Percentiles rank a stretch among this genome's conserved stretches.
These are phyloP conservation scores for Panurus biarmicus DNA, from an alignment of 2,113 vertebrate genomes.

Conservation along the genomic window DNA sequence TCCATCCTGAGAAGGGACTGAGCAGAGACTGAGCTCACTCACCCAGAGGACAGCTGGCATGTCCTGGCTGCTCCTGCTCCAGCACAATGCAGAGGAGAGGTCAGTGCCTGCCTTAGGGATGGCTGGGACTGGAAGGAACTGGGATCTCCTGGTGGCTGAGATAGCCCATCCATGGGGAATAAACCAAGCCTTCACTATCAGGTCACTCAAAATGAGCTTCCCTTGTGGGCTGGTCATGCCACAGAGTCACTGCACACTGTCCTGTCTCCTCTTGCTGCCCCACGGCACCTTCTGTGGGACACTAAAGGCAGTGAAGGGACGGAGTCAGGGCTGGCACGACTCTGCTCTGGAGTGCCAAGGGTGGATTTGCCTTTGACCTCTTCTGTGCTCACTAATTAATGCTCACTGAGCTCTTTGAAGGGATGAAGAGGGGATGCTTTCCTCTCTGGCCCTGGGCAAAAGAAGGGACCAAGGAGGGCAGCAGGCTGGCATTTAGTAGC, in stretches of 20 bases:
- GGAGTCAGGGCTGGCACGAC: background rate
- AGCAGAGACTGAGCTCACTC: background rate
- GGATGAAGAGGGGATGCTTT: background rate
- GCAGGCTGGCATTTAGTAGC: background rate
- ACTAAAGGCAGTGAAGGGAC: background rate
- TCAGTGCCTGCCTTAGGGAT: background rate
- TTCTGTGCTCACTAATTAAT: background rate
- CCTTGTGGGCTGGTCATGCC: background rate
- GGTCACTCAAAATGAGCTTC: fast-evolving
- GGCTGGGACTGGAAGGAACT: background rate
- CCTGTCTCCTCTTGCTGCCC: background rate
- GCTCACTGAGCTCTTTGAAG: background rate
- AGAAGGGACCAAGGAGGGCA: background rate
- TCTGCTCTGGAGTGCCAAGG: background rate
- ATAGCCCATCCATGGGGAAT: background rate
- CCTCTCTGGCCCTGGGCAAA: background rate
- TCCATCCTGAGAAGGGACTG: background rate
- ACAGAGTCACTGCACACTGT: background rate
- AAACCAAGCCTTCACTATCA: background rate
- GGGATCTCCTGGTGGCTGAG: background rate
- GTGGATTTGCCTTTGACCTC: background rate
- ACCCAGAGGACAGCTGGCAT: background rate
- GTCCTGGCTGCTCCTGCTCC: background rate
- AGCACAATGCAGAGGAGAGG: background rate
- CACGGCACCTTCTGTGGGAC: background rate